Evolutionary conservation across 2,797 vertebrate genomes (phyloP).

Genomic region (Spheniscus humboldti): DNA sequence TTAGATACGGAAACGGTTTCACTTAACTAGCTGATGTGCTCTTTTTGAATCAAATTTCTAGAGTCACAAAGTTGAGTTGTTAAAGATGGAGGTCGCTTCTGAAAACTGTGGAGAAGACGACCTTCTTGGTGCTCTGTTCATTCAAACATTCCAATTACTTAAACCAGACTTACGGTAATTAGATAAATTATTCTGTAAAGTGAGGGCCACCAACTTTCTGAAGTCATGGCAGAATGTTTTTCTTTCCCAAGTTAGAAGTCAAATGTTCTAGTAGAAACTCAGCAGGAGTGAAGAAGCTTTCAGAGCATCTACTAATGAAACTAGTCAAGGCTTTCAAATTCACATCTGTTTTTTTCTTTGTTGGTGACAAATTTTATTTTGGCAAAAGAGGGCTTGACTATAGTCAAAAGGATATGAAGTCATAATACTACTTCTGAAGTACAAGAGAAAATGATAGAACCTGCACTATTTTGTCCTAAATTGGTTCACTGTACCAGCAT

Average conservation of each 20-base stretch:
- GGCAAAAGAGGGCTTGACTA: neutral
- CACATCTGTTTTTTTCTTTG: neutral
- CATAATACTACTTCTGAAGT: neutral
- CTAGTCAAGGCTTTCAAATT: neutral
- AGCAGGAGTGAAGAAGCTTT: neutral
- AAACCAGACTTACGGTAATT: neutral
- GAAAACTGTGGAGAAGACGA: neutral
- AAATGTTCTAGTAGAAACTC: neutral
- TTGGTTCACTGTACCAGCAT: neutral
- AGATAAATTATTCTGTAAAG: neutral
- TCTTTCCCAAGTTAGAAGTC: neutral
- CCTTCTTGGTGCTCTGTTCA: neutral
- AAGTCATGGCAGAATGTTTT: neutral
- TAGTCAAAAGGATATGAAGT: neutral
- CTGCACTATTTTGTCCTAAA: neutral
- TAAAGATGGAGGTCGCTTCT: neutral
- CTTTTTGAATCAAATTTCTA: neutral
- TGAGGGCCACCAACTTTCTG: neutral
- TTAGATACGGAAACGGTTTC: neutral
- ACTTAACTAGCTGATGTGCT: neutral
- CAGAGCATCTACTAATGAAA: neutral
- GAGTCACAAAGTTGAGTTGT: neutral
- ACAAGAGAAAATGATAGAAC: neutral
- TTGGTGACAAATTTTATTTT: neutral
- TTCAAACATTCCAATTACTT: neutral